A percentile compares a stretch with the other conserved stretches of the same genome.
Conservation (phyloP, 2,113 vertebrate genomes). For the Rhinolophus ferrumequinum region DNA sequence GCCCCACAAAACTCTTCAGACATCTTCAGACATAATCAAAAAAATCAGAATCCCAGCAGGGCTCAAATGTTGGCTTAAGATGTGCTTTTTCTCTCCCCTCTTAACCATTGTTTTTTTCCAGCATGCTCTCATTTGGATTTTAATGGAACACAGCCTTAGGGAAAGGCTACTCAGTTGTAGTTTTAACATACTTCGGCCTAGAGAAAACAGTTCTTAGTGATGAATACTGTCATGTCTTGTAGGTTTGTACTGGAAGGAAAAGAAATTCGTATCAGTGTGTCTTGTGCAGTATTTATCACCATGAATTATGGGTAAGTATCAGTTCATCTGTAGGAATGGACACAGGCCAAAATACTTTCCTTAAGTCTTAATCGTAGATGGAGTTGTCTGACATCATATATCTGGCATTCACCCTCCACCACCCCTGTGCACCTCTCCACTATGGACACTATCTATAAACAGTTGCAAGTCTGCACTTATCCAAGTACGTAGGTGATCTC, state of each 20-base stretch:
- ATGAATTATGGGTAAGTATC: slow-evolving; percentile 83
- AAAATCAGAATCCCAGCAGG: not conserved
- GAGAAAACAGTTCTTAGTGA: not conserved
- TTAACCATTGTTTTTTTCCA: not conserved
- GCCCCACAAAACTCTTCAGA: not conserved
- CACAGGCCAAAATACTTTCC: not conserved
- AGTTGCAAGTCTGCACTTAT: not conserved
- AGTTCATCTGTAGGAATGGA: not conserved
- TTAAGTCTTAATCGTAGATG: not conserved
- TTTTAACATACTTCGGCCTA: not conserved
- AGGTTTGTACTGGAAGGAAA: slow-evolving; percentile 85
- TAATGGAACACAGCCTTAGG: not conserved
- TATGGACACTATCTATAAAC: not conserved
- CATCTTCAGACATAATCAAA: not conserved
- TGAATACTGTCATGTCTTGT: slow-evolving; percentile 13
- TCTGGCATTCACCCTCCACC: not conserved
- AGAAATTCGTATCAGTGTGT: slow-evolving; percentile 82
- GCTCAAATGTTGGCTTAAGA: not conserved
- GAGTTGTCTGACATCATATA: not conserved
- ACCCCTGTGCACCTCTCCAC: fast-evolving
- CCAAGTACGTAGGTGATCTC: not conserved
- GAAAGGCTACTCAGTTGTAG: not conserved
- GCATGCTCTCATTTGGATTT: not conserved
- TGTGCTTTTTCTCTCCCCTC: not conserved
- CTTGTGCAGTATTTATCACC: slow-evolving; percentile 85